These are phyloP conservation scores for Caenorhabditis briggsae DNA, from an alignment of 1,140 invertebrate species.

Conservation along the genomic window DNA sequence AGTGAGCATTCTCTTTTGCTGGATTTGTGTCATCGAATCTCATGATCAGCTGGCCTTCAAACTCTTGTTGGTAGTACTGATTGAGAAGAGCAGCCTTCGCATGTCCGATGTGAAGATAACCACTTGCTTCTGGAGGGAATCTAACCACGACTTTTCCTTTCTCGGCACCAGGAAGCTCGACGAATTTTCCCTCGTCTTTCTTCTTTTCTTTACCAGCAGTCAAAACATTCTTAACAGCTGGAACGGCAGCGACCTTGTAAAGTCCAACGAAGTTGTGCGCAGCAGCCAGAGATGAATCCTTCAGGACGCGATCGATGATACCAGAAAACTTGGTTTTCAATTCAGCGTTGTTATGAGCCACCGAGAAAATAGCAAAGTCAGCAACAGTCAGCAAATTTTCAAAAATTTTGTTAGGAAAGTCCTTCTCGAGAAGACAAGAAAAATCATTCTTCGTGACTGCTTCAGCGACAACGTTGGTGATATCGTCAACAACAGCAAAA, in stretches of 20 bases:
- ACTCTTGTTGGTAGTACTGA: conserved; percentile 94
- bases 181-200: conserved; percentile 90
- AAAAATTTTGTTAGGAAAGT: conserved; percentile 6
- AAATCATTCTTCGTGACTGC: conserved; percentile 26
- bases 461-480: not conserved
- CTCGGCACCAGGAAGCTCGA: conserved; percentile 94
- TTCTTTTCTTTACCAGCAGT: conserved; percentile 62
- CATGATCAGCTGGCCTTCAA: conserved; percentile 94
- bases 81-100: conserved; percentile 98
- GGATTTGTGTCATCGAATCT: conserved; percentile 99
- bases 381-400: conserved; percentile 21
- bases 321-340: conserved; percentile 24
- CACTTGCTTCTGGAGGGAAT: conserved; percentile 98
- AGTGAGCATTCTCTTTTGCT: conserved; percentile 97
- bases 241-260: conserved; percentile 13
- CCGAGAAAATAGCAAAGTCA: conserved; percentile 56
- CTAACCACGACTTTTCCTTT: conserved; percentile 93
- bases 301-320: conserved; percentile 30
- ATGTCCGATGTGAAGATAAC: conserved; percentile 96
- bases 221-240: not conserved
- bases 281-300: conserved; percentile 25
- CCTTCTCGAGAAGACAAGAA: not conserved
- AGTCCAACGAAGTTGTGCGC: conserved; percentile 25
- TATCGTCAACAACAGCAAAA: conserved; percentile 16
- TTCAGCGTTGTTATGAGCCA: conserved; percentile 35